Conservation (phyloP, 2,797 vertebrate genomes). For the Coluber constrictor region DNA sequence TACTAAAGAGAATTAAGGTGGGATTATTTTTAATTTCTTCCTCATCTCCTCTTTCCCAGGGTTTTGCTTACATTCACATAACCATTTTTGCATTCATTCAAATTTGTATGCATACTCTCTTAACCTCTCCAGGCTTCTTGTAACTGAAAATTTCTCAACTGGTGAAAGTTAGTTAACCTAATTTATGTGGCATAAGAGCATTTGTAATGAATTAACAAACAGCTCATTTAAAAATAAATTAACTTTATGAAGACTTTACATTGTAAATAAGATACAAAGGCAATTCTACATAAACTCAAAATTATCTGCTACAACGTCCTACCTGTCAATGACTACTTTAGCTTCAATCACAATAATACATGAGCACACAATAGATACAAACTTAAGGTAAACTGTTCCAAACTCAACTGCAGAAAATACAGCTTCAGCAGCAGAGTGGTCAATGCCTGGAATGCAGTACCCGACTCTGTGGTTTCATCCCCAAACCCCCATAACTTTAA, state of each 20-base stretch:
- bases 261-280: not conserved
- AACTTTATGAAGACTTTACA: not conserved
- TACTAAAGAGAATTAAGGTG: not conserved
- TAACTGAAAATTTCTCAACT: not conserved
- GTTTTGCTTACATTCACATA: not conserved
- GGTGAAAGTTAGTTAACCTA: not conserved
- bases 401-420: no score
- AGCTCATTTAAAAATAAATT: not conserved
- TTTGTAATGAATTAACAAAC: not conserved
- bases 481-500: no score
- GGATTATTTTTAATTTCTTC: not conserved
- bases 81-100: not conserved
- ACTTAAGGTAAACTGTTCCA: no score
- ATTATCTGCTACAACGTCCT: no score
- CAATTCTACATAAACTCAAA: not conserved
- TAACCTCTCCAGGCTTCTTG: not conserved
- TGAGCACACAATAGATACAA: no score
- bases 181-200: not conserved
- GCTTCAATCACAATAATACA: no score
- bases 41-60: not conserved
- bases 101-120: not conserved
- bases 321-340: no score
- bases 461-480: no score
- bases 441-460: no score
- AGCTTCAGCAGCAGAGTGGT: no score